These are phyloP conservation scores for Microplitis demolitor DNA, from an alignment of 1,140 invertebrate genomes.

Conservation along the genomic window DNA sequence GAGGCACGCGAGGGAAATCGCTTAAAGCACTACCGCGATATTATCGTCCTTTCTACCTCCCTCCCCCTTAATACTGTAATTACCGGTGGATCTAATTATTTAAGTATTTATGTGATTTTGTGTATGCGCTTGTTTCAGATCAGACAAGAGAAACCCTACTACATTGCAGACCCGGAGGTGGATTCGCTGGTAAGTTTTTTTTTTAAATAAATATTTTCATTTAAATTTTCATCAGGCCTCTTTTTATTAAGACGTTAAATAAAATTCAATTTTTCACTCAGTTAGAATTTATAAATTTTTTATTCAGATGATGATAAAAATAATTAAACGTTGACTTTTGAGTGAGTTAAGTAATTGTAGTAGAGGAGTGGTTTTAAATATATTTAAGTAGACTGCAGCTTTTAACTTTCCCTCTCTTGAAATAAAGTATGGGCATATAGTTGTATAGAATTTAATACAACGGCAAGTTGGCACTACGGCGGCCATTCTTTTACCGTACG, in stretches of 20 bases:
- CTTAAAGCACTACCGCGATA: conserved; percentile 37
- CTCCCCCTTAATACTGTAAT: conserved; percentile 54
- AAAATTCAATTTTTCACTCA: neutral
- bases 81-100: conserved; percentile 53
- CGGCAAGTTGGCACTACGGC: conserved; percentile 1
- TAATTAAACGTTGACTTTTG: no score
- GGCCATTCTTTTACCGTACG: conserved; percentile 20
- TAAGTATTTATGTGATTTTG: conserved; percentile 45
- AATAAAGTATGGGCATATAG: neutral
- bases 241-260: neutral
- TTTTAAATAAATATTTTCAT: neutral
- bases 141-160: conserved; percentile 97
- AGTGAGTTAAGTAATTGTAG: conserved; percentile 20
- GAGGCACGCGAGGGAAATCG: conserved; percentile 56
- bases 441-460: neutral
- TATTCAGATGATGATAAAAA: no score
- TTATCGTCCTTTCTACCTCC: conserved; percentile 27
- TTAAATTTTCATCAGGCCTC: neutral
- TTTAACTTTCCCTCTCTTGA: conserved; percentile 10
- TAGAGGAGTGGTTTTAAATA: conserved; percentile 9
- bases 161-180: conserved; percentile 96
- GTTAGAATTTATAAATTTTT: no score
- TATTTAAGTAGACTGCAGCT: neutral
- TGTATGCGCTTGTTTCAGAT: conserved; percentile 79
- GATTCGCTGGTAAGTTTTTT: conserved; percentile 89